These are phyloP conservation scores for Ips typographus DNA, from an alignment of 1,140 invertebrate genomes.

Conservation along the genomic window DNA sequence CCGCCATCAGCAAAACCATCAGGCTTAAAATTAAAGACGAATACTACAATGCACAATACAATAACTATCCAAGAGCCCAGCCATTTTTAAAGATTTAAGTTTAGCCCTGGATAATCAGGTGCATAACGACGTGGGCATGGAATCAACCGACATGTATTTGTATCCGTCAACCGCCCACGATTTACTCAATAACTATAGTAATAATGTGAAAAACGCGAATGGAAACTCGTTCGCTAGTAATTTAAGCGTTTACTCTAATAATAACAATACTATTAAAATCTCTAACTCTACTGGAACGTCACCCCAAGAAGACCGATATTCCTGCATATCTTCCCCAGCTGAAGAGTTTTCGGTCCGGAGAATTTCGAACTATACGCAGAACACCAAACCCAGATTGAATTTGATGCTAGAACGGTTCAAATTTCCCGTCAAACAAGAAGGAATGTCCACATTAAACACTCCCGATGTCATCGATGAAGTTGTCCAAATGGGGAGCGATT, in stretches of 20 bases:
- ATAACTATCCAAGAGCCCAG: slow-evolving; percentile 5
- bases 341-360: slow-evolving; percentile 8
- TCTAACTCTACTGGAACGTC: slow-evolving; percentile 18
- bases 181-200: neutral
- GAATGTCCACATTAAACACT: slow-evolving; percentile 36
- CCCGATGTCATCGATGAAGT: slow-evolving; percentile 46
- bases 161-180: slow-evolving; percentile 17
- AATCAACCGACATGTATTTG: slow-evolving; percentile 19
- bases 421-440: slow-evolving; percentile 19
- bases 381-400: slow-evolving; percentile 13
- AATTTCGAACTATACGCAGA: neutral
- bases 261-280: slow-evolving; percentile 25
- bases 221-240: slow-evolving; percentile 8
- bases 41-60: slow-evolving; percentile 20
- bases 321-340: slow-evolving; percentile 24
- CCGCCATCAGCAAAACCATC: slow-evolving; percentile 9
- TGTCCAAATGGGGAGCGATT: slow-evolving; percentile 38
- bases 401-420: slow-evolving; percentile 16
- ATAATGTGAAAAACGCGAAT: slow-evolving; percentile 1
- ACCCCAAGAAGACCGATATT: slow-evolving; percentile 32
- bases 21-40: slow-evolving; percentile 31
- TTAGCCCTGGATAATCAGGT: slow-evolving; percentile 13
- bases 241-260: slow-evolving; percentile 8
- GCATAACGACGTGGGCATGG: slow-evolving; percentile 13
- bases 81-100: slow-evolving; percentile 8